Evolutionary conservation across 2,888 invertebrate species (phyloP).

Genomic region (Lobophora halterata): DNA sequence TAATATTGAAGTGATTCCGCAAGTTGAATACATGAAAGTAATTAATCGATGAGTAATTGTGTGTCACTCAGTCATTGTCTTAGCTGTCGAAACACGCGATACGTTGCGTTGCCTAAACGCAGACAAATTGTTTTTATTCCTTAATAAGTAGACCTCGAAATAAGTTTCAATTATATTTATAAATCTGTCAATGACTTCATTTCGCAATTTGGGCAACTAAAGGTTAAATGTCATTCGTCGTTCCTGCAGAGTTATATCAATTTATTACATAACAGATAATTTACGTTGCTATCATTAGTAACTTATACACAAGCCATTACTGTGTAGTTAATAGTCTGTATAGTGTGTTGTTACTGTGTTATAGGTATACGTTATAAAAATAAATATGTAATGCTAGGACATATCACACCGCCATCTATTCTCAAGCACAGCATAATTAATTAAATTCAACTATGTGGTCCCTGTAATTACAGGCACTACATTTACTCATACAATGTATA

Average conservation of each 20-base stretch:
- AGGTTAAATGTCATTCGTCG: conserved; percentile 13
- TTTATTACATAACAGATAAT: conserved; percentile 7
- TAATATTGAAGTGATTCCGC: conserved; percentile 33
- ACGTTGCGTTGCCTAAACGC: conserved; percentile 25
- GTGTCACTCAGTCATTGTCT: conserved; percentile 38
- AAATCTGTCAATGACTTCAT: conserved; percentile 3
- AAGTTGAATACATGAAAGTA: conserved; percentile 41
- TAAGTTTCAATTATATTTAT: conserved; percentile 14
- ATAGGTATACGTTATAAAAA: no score
- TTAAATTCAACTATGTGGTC: no score
- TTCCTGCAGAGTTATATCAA: conserved; percentile 6
- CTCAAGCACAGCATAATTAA: no score
- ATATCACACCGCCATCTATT: no score
- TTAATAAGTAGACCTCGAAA: no score
- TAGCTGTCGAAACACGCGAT: conserved; percentile 30
- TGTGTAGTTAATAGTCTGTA: no score
- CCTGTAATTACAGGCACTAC: no score
- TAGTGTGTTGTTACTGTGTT: no score
- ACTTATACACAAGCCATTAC: no score
- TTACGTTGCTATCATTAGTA: conserved; percentile 9
- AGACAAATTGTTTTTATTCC: no score
- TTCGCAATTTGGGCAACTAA: conserved; percentile 8
- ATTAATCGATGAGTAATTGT: conserved; percentile 40
- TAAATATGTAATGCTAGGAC: no score
- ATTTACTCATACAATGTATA: no score